Base-by-base conservation (phyloP, 2,888 invertebrate genomes). In the Amiota mariae region DNA sequence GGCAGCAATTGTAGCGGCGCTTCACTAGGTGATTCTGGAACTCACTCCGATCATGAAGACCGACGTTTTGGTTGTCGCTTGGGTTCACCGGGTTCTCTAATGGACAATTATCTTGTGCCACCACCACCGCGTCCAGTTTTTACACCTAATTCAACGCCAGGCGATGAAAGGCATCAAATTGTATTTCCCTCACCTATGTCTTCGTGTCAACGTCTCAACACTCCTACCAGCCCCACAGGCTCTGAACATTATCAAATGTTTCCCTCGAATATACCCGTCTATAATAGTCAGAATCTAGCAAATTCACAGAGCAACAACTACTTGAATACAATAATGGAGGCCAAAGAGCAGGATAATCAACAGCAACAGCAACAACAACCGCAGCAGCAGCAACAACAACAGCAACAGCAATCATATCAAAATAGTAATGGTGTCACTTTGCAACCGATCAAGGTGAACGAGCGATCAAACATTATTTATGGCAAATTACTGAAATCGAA, bases 31-130 rank as follows among this genome's bases (percentile, higher is more conserved):
- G 96, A 96, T 82, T 95, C 95, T 85, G 96, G 96, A 72, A 95
- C 95, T 0, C 95, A 95, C 86, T 96, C 96, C 0, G 96, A 96
- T 87, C 93, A 93, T 72, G 96, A 96, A 77, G 96, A 96, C 72
- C 93, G 95, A 77, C 86, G 90, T 15, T 85, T 85, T 11, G 87
- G 85, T 67, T 89, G 88, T 71, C 87, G 89, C 6, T 78, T 88
- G 47, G 89, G 87, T n/a, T 86, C 82, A 9, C 83, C 88, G 0
- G 89, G 88, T 0, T 87, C 88, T 15, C 78, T 89, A 24, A 90
- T 92, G 87, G 93, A 93, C 70, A 93, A 93, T 84, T 93, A 93
- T 82, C 87, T 93, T 81, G 91, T 93, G 59, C 93, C 93, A 51
- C 93, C 93, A 36, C 91, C 93, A n/a, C 93, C 93, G 15, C 90